Evolutionary conservation across 2,113 vertebrate species (phyloP).

Genomic region (Myxocyprinus asiaticus): DNA sequence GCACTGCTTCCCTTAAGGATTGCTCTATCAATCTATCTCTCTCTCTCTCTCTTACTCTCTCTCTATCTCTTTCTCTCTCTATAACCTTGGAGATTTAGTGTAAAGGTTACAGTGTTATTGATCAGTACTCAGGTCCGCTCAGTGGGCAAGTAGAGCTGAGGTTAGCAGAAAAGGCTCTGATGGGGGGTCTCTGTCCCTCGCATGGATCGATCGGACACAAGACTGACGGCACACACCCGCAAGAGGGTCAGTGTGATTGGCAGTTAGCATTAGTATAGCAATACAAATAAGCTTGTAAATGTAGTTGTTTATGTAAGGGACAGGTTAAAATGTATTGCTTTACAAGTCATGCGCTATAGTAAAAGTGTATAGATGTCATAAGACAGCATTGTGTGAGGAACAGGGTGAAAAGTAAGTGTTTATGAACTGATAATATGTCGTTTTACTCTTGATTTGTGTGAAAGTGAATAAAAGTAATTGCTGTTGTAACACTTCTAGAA

Average conservation of each 20-base stretch:
- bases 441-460: too few relatives aligned
- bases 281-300: too few relatives aligned
- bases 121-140: slow-evolving; percentile 25
- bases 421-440: too few relatives aligned
- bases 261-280: background rate
- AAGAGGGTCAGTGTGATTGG: background rate
- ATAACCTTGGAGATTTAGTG: slow-evolving; percentile 4
- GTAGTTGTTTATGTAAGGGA: too few relatives aligned
- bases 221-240: background rate
- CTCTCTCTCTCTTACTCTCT: background rate
- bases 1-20: background rate
- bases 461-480: too few relatives aligned
- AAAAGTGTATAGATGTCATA: too few relatives aligned
- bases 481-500: too few relatives aligned
- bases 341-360: too few relatives aligned
- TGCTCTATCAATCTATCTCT: background rate
- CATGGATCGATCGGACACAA: slow-evolving; percentile 11
- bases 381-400: too few relatives aligned
- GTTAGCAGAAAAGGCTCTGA: slow-evolving; percentile 20
- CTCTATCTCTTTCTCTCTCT: background rate
- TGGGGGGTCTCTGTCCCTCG: background rate
- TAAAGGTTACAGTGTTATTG: slow-evolving; percentile 21
- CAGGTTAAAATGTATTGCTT: too few relatives aligned
- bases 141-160: slow-evolving; percentile 25
- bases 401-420: too few relatives aligned